These are phyloP conservation scores for Nasonovia ribisnigri DNA, from an alignment of 2,888 invertebrate genomes.

Conservation along the genomic window DNA sequence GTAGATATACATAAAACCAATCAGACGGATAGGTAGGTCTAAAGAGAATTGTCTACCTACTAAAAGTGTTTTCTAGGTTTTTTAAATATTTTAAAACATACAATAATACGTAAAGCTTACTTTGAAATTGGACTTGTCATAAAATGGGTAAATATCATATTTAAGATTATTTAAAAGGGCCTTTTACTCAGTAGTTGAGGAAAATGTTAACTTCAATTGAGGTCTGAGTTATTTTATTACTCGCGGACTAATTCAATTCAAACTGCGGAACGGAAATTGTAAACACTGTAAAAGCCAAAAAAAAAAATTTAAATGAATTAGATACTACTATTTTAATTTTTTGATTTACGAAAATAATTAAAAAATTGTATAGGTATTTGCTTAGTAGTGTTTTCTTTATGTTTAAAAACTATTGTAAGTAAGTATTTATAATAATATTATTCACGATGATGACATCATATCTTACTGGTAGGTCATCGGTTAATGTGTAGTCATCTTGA, in stretches of 20 bases:
- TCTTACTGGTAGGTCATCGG: conserved; percentile 6
- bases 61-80: neutral
- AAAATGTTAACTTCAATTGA: no score
- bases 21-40: neutral
- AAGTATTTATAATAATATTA: conserved; percentile 44
- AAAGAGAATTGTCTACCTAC: neutral
- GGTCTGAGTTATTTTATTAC: neutral
- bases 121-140: neutral
- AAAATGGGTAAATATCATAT: no score
- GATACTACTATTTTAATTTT: neutral
- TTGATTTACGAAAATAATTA: neutral
- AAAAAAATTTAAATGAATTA: neutral
- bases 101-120: neutral
- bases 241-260: neutral
- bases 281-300: neutral
- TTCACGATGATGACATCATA: conserved; percentile 52
- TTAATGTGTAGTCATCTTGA: conserved; percentile 41
- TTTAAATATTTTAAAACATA: neutral
- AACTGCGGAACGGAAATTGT: neutral
- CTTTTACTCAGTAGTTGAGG: no score
- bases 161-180: no score
- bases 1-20: neutral
- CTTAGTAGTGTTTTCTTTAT: neutral
- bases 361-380: neutral
- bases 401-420: neutral